phyloP scores from a whole-genome alignment of 2,888 invertebrate species.

The Sinohyriopsis cumingii region DNA sequence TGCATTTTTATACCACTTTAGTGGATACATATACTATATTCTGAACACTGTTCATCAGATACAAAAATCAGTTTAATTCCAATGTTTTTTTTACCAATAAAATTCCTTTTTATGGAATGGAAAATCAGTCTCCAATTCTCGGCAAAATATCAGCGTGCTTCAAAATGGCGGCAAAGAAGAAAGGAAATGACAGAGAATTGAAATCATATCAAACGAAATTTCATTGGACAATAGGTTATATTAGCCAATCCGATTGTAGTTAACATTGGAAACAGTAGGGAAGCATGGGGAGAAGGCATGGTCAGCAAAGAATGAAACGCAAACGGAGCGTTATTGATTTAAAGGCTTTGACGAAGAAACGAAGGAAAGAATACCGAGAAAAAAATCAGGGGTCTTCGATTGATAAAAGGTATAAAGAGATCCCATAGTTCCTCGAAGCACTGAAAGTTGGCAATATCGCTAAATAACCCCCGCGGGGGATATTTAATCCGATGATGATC shows the following conservation, averaged over 20 bases:
- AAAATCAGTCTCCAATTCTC: too few species aligned
- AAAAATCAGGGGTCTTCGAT: not conserved
- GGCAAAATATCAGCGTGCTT: constrained; percentile 25
- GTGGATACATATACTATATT: too few species aligned
- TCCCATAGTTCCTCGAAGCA: too few species aligned
- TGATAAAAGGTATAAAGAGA: constrained; percentile 2
- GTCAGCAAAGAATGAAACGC: constrained; percentile 7
- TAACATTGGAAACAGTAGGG: not conserved
- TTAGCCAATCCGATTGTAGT: constrained; percentile 7
- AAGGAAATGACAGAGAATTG: constrained; percentile 15
- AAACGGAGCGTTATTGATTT: constrained; percentile 32
- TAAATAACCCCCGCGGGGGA: too few species aligned
- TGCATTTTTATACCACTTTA: too few species aligned
- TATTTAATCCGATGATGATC: too few species aligned
- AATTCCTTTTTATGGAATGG: too few species aligned
- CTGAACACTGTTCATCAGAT: too few species aligned
- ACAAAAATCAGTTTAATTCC: too few species aligned
- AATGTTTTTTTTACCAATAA: too few species aligned
- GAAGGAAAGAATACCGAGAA: constrained; percentile 25
- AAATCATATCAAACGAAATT: constrained; percentile 3
- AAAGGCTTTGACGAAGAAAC: constrained; percentile 24
- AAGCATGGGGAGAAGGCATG: constrained; percentile 16
- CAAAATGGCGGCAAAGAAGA: constrained; percentile 37
- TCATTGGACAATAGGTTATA: not conserved
- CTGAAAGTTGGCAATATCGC: too few species aligned